phyloP scores from a whole-genome alignment of 2,888 invertebrate species.

The Lasioglossum calceatum region DNA sequence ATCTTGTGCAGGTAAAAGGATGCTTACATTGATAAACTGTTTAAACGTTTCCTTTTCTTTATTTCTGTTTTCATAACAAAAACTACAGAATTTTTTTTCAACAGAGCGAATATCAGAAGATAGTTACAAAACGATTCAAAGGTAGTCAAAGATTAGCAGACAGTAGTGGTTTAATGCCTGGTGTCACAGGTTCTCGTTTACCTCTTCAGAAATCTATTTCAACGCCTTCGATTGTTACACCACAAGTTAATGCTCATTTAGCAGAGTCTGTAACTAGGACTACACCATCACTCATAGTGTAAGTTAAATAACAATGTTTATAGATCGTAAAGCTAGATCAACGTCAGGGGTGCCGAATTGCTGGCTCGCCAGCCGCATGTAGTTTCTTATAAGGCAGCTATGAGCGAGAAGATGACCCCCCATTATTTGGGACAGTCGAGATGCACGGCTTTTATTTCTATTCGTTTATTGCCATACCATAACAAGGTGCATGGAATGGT shows the following conservation, averaged over 20 bases:
- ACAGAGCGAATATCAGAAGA: constrained; percentile 91
- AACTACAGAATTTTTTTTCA: constrained; percentile 54
- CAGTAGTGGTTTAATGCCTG: constrained; percentile 80
- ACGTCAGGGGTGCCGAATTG: not conserved
- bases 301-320: constrained; percentile 80
- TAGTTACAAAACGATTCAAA: constrained; percentile 85
- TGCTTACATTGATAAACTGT: not conserved
- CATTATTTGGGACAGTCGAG: not conserved
- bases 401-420: not conserved
- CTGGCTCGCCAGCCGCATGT: not conserved
- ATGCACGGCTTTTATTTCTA: constrained; percentile 3
- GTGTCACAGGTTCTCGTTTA: constrained; percentile 88
- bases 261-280: constrained; percentile 84
- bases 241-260: constrained; percentile 87
- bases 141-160: constrained; percentile 84
- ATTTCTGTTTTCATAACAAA: constrained; percentile 1
- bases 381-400: not conserved
- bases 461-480: not conserved
- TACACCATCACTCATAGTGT: constrained; percentile 86
- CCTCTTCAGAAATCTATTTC: constrained; percentile 96
- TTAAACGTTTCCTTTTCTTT: not conserved
- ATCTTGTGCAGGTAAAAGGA: constrained; percentile 88
- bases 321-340: constrained; percentile 59
- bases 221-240: constrained; percentile 94
- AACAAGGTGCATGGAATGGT: not conserved